Percentiles rank a stretch among this genome's conserved stretches.
Conservation (phyloP, 2,113 vertebrate species). For the Lagopus leucura region DNA sequence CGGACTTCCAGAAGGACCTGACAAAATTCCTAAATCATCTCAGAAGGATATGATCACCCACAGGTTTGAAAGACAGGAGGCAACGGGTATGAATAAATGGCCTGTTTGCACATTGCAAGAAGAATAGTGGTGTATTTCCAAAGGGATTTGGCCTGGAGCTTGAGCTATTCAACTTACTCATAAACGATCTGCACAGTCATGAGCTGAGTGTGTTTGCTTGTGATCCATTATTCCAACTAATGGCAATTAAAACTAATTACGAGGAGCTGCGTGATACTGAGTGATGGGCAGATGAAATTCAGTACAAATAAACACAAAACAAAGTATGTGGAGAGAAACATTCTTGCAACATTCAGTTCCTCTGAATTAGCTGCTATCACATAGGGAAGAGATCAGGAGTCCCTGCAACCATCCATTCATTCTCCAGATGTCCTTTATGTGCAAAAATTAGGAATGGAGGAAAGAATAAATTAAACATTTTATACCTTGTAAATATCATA, state of each 20-base stretch:
- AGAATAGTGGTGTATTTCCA: neutral
- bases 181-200: accelerated
- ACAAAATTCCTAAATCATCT: neutral
- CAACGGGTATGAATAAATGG: neutral
- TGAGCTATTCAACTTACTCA: neutral
- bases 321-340: neutral
- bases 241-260: neutral
- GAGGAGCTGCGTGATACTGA: neutral
- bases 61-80: neutral
- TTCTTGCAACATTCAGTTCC: neutral
- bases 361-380: neutral
- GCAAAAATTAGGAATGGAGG: neutral
- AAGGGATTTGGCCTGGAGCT: neutral
- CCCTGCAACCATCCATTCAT: neutral
- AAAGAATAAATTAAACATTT: neutral
- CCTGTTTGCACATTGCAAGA: neutral
- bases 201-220: neutral
- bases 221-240: neutral
- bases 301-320: neutral
- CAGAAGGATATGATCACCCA: neutral
- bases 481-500: neutral
- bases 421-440: neutral
- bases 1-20: neutral
- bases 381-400: neutral
- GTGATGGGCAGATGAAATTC: neutral